These are phyloP conservation scores for Tapirus indicus DNA, from an alignment of 2,797 vertebrate species.

Conservation along the genomic window DNA sequence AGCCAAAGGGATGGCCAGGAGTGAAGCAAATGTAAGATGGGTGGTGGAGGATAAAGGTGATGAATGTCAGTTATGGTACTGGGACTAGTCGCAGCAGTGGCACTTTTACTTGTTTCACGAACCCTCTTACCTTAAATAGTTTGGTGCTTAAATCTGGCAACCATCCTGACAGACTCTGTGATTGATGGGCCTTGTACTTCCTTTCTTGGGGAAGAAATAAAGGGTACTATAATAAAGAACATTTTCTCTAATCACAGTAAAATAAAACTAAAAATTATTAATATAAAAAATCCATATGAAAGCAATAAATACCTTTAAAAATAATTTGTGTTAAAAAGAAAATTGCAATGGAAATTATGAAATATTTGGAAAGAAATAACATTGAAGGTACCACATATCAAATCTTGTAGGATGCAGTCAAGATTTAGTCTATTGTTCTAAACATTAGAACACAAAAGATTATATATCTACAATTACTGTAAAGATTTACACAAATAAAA, in stretches of 20 bases:
- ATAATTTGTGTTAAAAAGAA: no score
- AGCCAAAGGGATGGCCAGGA: not conserved
- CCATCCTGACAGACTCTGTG: not conserved
- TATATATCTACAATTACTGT: no score
- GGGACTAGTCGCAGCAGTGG: not conserved
- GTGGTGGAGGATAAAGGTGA: not conserved
- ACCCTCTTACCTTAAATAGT: not conserved
- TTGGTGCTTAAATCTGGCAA: not conserved
- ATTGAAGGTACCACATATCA: no score
- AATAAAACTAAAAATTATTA: slow-evolving; percentile 9
- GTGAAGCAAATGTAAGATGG: not conserved
- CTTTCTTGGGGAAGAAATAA: not conserved
- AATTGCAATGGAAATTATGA: no score
- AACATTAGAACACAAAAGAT: no score
- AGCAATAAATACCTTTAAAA: not conserved
- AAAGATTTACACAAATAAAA: no score
- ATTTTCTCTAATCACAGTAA: not conserved
- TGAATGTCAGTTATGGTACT: not conserved
- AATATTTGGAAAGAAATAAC: no score
- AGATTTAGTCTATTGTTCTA: no score
- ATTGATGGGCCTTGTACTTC: not conserved
- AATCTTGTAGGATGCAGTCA: no score
- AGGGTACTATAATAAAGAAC: not conserved
- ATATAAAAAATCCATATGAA: not conserved
- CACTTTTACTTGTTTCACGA: not conserved